Conservation (phyloP, 2,888 invertebrate genomes). For the Anarsia innoxiella region DNA sequence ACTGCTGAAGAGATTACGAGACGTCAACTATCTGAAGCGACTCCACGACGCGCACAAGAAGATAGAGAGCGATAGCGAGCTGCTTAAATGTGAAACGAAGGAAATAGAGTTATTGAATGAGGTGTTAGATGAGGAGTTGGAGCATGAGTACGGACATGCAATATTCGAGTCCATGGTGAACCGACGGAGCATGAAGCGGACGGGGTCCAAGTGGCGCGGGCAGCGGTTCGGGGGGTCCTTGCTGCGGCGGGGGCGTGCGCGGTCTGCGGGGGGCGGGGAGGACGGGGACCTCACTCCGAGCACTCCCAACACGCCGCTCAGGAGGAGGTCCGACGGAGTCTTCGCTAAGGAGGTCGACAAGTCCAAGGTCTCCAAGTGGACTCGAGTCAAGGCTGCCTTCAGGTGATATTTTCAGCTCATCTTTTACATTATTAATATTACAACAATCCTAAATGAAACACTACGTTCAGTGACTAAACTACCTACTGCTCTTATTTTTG, state of each 20-base stretch:
- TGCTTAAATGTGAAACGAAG: conserved; percentile 44
- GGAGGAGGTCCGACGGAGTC: conserved; percentile 57
- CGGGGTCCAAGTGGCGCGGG: conserved; percentile 67
- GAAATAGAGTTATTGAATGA: conserved; percentile 62
- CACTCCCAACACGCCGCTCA: conserved; percentile 55
- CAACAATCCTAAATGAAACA: too few species aligned
- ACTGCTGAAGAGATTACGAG: conserved; percentile 80
- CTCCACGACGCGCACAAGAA: conserved; percentile 76
- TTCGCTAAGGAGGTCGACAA: conserved; percentile 63
- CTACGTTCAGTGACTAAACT: too few species aligned
- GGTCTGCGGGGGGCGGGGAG: conserved; percentile 80
- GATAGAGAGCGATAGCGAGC: conserved; percentile 56
- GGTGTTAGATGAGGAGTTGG: conserved; percentile 73
- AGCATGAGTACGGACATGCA: conserved; percentile 77
- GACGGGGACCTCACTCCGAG: conserved; percentile 63
- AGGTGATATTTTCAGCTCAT: too few species aligned
- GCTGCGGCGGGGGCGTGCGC: conserved; percentile 77
- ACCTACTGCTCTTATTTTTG: too few species aligned
- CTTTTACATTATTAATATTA: too few species aligned
- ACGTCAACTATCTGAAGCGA: conserved; percentile 82
- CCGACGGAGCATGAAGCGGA: conserved; percentile 66
- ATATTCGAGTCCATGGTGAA: conserved; percentile 78
- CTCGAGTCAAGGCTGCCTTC: conserved; percentile 90
- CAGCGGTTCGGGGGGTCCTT: conserved; percentile 68
- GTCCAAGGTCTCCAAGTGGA: conserved; percentile 89